Conservation (phyloP, 1,140 invertebrate species). For the Amyelois transitella region DNA sequence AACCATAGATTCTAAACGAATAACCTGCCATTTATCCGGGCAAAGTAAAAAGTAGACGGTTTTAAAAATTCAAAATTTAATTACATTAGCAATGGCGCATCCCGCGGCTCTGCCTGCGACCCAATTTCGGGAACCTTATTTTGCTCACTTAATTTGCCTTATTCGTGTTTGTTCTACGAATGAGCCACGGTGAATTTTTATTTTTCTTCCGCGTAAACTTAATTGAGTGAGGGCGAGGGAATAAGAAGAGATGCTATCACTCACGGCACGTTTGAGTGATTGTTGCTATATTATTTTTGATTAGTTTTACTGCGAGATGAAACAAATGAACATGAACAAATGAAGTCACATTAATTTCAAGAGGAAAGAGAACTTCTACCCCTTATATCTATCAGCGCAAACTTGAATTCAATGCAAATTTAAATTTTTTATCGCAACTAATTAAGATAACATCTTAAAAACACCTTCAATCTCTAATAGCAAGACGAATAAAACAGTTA, state of each 20-base stretch:
- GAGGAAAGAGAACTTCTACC: not conserved
- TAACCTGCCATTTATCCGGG: slow-evolving; percentile 3
- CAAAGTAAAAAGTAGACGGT: slow-evolving; percentile 15
- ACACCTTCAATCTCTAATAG: not conserved
- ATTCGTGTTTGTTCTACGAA: slow-evolving; percentile 63
- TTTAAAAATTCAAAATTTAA: slow-evolving; percentile 61
- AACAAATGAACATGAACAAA: not conserved
- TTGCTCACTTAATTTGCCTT: slow-evolving; percentile 67
- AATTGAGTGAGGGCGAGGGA: slow-evolving; percentile 45
- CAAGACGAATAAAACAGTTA: not conserved
- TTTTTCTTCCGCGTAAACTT: slow-evolving; percentile 52
- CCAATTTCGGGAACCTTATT: slow-evolving; percentile 63
- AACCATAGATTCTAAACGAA: slow-evolving; percentile 17
- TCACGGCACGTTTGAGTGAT: not conserved
- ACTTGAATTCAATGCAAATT: no score
- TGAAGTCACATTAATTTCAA: not conserved
- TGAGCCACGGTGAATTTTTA: slow-evolving; percentile 48
- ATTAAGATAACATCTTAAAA: no score
- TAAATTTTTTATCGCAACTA: no score
- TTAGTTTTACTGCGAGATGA: not conserved
- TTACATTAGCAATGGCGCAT: slow-evolving; percentile 38
- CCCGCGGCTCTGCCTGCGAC: slow-evolving; percentile 44
- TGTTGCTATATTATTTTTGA: not conserved
- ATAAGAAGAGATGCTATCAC: not conserved
- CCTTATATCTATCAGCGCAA: no score